These are phyloP conservation scores for Bufo gargarizans DNA, from an alignment of 2,113 vertebrate genomes.

Conservation along the genomic window DNA sequence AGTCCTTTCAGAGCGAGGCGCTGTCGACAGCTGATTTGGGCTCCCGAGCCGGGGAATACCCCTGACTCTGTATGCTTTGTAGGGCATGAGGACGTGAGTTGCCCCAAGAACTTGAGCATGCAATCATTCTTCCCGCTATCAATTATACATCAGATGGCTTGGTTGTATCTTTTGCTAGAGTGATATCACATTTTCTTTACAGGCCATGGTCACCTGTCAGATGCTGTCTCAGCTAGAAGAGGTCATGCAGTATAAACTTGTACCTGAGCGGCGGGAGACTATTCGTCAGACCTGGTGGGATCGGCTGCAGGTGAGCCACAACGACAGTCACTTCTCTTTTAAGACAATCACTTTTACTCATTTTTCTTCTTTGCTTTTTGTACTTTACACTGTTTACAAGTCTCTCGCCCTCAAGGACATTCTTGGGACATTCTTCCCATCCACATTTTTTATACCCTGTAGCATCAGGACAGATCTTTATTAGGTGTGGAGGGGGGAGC, in stretches of 20 bases:
- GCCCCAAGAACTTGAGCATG: no score
- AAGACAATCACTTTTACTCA: neutral
- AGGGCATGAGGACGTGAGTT: no score
- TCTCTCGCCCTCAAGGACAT: conserved; percentile 64
- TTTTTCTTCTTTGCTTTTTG: neutral
- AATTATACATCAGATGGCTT: no score
- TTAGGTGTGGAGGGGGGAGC: conserved; percentile 58
- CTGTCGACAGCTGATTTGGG: no score
- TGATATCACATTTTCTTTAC: conserved; percentile 56
- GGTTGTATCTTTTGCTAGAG: no score
- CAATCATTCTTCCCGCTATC: no score
- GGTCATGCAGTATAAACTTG: conserved; percentile 98
- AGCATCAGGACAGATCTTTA: conserved; percentile 63
- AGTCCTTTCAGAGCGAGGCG: no score
- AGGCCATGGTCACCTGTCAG: conserved; percentile 99
- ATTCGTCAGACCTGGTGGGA: conserved; percentile 99
- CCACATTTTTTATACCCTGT: conserved; percentile 61
- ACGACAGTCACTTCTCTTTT: neutral
- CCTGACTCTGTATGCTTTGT: no score
- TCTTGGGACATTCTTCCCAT: conserved; percentile 65
- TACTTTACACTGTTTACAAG: conserved; percentile 60
- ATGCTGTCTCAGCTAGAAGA: conserved; percentile 98
- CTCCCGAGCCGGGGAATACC: no score
- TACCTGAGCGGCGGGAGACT: conserved; percentile 95
- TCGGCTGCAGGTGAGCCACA: conserved; percentile 87